Base-by-base conservation (phyloP, 2,888 invertebrate genomes). In the Mythimna pallens region DNA sequence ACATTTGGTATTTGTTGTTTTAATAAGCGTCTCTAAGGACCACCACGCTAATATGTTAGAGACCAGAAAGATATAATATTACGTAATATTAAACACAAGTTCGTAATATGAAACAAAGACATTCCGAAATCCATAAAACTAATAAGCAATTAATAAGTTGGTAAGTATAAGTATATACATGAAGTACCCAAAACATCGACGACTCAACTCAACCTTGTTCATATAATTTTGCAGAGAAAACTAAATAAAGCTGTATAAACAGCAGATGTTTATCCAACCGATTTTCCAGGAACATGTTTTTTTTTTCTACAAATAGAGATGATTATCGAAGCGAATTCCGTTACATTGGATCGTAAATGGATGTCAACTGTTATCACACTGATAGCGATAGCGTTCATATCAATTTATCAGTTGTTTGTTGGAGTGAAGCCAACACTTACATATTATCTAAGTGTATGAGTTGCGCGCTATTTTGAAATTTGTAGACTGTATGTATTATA, bases 361-460 rank as follows among this genome's bases (percentile, higher is more conserved):
- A 82, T 88, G 88, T 85, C 87, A 83, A 80, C 78, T 77, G 82
- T 76, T 87, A 89, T 87, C 88, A 78, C 36, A 54, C 63, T 79
- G 86, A 84, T 86, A 87, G 59, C 78, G 87, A 88, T 88, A 88
- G 73, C 71, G 66, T 62, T 69, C 79, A 75, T 89, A 89, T 88
- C 84, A 83, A 73, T 76, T 89, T 89, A 89, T 89, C 90, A 88
- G 81, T 89, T 90, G 90, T 90, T 90, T 90, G 87, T 86, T 83
- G 80, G 84, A 86, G 82, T 77, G 82, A 79, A 85, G 74, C 75
- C 78, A 83, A 80, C 80, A 82, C 78, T 83, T 74, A 82, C 75
- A 68, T 68, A 69, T 75, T 83, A 85, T 80, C 78, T 67, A 62
- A 47, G 64, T 66, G 75, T 73, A 71, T 65, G 65, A 68, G 73